phyloP scores from a whole-genome alignment of 2,888 invertebrate genomes.

The Hermaeophaga mercurialis region DNA sequence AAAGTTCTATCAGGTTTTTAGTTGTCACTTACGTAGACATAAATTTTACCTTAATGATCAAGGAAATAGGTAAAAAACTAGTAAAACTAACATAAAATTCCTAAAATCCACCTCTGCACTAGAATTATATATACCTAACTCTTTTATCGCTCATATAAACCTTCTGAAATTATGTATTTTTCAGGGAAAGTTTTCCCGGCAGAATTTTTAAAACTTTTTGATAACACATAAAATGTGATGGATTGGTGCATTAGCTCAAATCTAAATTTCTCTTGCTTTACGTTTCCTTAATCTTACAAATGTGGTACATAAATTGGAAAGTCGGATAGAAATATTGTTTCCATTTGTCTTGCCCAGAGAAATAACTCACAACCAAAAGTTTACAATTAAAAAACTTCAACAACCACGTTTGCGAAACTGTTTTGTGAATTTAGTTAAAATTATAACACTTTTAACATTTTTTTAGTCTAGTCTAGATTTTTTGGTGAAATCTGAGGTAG shows the following conservation, averaged over 20 bases:
- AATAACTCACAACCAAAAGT: too few relatives aligned
- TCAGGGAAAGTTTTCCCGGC: slow-evolving; percentile 36
- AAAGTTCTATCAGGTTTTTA: too few relatives aligned
- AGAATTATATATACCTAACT: slow-evolving; percentile 7
- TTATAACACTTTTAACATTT: too few relatives aligned
- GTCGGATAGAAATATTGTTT: slow-evolving; percentile 14
- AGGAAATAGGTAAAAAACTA: too few relatives aligned
- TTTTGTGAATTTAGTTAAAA: too few relatives aligned
- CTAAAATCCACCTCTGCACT: not conserved
- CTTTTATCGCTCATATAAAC: slow-evolving; percentile 36
- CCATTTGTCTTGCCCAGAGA: not conserved
- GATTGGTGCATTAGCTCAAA: slow-evolving; percentile 49
- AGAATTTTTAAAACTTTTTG: slow-evolving; percentile 44
- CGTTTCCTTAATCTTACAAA: slow-evolving; percentile 53
- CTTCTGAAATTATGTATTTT: slow-evolving; percentile 44
- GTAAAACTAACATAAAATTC: too few relatives aligned
- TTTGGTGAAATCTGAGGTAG: too few relatives aligned
- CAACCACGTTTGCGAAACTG: too few relatives aligned
- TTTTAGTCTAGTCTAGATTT: too few relatives aligned
- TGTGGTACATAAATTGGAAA: slow-evolving; percentile 51
- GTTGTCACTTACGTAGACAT: too few relatives aligned
- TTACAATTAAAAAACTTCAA: too few relatives aligned
- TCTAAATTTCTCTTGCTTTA: slow-evolving; percentile 52
- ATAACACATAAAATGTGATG: slow-evolving; percentile 52
- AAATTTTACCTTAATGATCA: too few relatives aligned